phyloP scores from a whole-genome alignment of 1,140 invertebrate genomes.

The Thalassaphorura encarpata region DNA sequence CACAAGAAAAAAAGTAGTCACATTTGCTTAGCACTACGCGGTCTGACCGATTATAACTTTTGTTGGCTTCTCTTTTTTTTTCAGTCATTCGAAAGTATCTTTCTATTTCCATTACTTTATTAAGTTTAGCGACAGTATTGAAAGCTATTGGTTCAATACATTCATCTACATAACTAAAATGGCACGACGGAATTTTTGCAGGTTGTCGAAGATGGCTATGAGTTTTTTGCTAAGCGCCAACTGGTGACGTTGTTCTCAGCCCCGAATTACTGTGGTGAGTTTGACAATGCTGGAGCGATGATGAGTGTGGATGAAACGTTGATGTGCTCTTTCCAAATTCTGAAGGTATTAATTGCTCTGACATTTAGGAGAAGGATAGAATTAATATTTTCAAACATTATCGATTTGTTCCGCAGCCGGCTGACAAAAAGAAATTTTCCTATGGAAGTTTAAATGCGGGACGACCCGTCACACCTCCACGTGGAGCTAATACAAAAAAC shows the following conservation, averaged over 20 bases:
- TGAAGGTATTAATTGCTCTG: slow-evolving; percentile 35
- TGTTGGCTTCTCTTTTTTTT: no score
- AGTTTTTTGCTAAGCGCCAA: slow-evolving; percentile 62
- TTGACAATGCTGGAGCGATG: slow-evolving; percentile 83
- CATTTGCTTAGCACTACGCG: not conserved
- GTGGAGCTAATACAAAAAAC: slow-evolving; percentile 75
- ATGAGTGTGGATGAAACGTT: slow-evolving; percentile 77
- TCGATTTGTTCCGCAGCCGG: slow-evolving; percentile 42
- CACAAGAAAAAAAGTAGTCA: no score
- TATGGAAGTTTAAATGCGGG: slow-evolving; percentile 44
- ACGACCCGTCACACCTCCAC: slow-evolving; percentile 66
- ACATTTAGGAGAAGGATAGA: not conserved
- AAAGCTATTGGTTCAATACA: no score
- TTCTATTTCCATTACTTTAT: no score
- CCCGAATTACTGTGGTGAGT: slow-evolving; percentile 98
- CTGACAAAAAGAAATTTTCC: slow-evolving; percentile 52
- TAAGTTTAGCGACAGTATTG: no score
- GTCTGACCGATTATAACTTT: not conserved
- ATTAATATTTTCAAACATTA: not conserved
- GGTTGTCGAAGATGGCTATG: slow-evolving; percentile 65
- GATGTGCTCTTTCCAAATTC: slow-evolving; percentile 59
- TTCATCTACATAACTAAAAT: no score
- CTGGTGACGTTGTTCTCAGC: slow-evolving; percentile 66
- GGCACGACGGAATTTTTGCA: no score
- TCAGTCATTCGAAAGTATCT: no score